phyloP scores from a whole-genome alignment of 2,888 invertebrate genomes.

The Leptogaster cylindrica region DNA sequence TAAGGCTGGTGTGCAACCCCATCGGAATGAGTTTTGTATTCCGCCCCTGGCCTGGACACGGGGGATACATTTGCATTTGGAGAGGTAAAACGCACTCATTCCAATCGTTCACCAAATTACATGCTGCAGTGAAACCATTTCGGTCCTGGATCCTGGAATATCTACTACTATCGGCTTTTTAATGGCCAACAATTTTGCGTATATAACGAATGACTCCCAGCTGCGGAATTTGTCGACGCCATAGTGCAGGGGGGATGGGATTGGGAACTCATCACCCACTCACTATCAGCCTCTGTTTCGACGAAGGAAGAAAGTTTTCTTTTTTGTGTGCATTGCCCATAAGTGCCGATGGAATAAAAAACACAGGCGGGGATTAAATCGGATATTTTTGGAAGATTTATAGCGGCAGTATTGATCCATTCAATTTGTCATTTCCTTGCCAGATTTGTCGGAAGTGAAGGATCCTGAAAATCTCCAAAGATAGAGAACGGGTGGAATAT shows the following conservation, averaged over 20 bases:
- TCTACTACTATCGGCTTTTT: slow-evolving; percentile 15
- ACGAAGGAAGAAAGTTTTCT: too few relatives aligned
- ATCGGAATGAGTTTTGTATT: neutral
- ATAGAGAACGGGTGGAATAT: too few relatives aligned
- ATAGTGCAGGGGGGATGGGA: neutral
- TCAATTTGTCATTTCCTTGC: slow-evolving; percentile 41
- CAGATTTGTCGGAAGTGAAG: neutral
- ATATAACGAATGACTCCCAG: too few relatives aligned
- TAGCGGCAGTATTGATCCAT: slow-evolving; percentile 40
- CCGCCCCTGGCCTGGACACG: neutral
- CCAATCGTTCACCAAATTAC: neutral
- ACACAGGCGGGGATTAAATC: slow-evolving; percentile 27
- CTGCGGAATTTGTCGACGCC: too few relatives aligned
- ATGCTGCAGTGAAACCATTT: slow-evolving; percentile 1
- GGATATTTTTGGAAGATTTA: slow-evolving; percentile 41
- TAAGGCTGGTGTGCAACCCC: too few relatives aligned
- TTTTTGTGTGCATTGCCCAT: too few relatives aligned
- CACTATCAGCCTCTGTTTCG: too few relatives aligned
- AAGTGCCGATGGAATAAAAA: neutral
- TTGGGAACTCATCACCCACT: neutral
- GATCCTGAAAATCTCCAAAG: neutral
- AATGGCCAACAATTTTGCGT: slow-evolving; percentile 14
- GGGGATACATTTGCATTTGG: slow-evolving; percentile 7
- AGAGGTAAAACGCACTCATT: neutral
- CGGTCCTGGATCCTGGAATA: neutral